phyloP scores from a whole-genome alignment of 1,140 invertebrate genomes.

The Trypoxylus dichotomus region DNA sequence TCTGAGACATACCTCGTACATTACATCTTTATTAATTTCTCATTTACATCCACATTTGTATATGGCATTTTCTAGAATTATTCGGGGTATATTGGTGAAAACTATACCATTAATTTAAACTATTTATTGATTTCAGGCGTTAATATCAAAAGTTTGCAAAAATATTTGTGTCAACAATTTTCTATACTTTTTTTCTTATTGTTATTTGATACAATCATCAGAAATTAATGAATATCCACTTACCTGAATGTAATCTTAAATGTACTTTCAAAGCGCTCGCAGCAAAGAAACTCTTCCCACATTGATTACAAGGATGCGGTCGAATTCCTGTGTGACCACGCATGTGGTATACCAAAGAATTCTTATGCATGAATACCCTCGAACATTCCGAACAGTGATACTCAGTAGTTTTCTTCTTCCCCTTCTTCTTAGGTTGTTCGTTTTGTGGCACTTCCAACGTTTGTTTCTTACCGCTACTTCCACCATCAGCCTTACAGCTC shows the following conservation, averaged over 20 bases:
- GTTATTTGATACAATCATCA: too few relatives aligned
- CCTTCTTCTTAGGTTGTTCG: constrained; percentile 41
- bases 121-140: too few relatives aligned
- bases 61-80: too few relatives aligned
- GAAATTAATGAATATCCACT: too few relatives aligned
- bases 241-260: constrained; percentile 39
- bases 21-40: too few relatives aligned
- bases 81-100: too few relatives aligned
- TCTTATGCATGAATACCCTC: constrained; percentile 76
- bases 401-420: constrained; percentile 40
- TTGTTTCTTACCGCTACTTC: constrained; percentile 8
- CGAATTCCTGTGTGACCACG: constrained; percentile 75
- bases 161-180: too few relatives aligned
- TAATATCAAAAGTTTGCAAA: too few relatives aligned
- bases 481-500: constrained; percentile 38
- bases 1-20: too few relatives aligned
- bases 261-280: constrained; percentile 73
- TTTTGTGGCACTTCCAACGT: constrained; percentile 2
- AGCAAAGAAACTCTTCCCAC: constrained; percentile 80
- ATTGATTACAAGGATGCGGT: constrained; percentile 78
- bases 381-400: constrained; percentile 68
- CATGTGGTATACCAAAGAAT: constrained; percentile 83
- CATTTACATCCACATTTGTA: too few relatives aligned
- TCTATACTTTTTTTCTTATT: too few relatives aligned
- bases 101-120: too few relatives aligned